Evolutionary conservation across 2,888 invertebrate genomes (phyloP).

Genomic region (Parthenolecanium corni): DNA sequence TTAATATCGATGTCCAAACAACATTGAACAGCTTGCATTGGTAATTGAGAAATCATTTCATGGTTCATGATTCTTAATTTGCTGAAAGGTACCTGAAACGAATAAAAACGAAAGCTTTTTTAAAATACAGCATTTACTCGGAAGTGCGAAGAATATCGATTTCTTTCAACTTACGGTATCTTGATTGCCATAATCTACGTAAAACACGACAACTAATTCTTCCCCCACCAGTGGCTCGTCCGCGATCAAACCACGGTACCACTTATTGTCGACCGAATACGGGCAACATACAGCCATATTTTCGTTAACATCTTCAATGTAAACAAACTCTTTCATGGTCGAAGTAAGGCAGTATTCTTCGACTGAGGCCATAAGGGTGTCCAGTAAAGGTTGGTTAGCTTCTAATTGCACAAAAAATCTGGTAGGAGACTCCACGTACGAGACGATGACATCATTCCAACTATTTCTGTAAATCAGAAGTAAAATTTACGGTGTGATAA

Average conservation of each 20-base stretch:
- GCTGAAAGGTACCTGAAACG: constrained; percentile 38
- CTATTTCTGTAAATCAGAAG: constrained; percentile 33
- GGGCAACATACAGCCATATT: constrained; percentile 66
- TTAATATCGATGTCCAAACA: constrained; percentile 49
- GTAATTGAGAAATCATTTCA: constrained; percentile 49
- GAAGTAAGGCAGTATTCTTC: constrained; percentile 48
- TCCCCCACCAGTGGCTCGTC: constrained; percentile 50
- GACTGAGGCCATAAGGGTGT: constrained; percentile 56
- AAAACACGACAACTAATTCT: constrained; percentile 39
- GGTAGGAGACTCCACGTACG: constrained; percentile 56
- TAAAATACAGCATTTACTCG: background rate
- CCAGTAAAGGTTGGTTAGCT: constrained; percentile 48
- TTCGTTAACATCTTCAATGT: constrained; percentile 42
- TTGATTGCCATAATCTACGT: constrained; percentile 92
- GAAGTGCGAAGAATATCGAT: background rate
- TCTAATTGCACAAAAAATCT: constrained; percentile 64
- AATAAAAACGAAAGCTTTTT: background rate
- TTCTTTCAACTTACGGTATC: constrained; percentile 48
- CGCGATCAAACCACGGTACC: constrained; percentile 79
- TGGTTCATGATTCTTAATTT: constrained; percentile 53
- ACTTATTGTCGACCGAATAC: constrained; percentile 66
- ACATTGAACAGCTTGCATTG: constrained; percentile 66
- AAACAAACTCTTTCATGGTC: constrained; percentile 37
- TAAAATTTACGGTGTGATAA: background rate
- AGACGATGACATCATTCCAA: constrained; percentile 47